phyloP scores from a whole-genome alignment of 2,797 vertebrate genomes.

The Siniperca undulata region DNA sequence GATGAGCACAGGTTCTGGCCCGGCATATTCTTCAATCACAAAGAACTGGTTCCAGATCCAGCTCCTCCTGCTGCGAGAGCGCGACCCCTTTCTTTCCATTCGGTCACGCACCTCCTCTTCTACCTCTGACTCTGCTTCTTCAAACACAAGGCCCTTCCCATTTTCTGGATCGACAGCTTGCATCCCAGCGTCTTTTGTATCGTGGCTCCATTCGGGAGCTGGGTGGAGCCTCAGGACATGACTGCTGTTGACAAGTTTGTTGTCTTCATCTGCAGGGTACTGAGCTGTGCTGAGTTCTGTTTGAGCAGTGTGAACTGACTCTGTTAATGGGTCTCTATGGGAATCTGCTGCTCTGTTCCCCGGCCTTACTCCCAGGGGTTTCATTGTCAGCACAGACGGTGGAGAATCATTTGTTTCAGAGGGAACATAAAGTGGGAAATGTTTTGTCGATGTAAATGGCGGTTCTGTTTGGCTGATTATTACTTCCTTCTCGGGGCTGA shows the following conservation, averaged over 20 bases:
- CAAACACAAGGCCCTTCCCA: slow-evolving; percentile 83
- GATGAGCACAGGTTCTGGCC: slow-evolving; percentile 94
- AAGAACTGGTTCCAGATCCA: slow-evolving; percentile 99
- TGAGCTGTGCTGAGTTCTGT: slow-evolving; percentile 73
- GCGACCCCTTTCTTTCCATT: slow-evolving; percentile 67
- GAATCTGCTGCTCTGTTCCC: slow-evolving; percentile 71
- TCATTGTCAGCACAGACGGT: slow-evolving; percentile 73
- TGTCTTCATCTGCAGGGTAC: slow-evolving; percentile 76
- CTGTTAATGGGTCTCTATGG: slow-evolving; percentile 77
- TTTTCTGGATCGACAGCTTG: slow-evolving; percentile 64
- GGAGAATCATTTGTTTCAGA: slow-evolving; percentile 74
- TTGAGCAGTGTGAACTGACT: slow-evolving; percentile 70
- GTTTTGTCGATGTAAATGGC: slow-evolving; percentile 74
- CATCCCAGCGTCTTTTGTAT: slow-evolving; percentile 65
- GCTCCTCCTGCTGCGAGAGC: slow-evolving; percentile 90
- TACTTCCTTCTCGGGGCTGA: slow-evolving; percentile 67
- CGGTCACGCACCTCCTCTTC: slow-evolving; percentile 52
- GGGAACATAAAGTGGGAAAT: slow-evolving; percentile 61
- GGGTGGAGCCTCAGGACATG: slow-evolving; percentile 86
- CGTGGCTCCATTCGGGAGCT: slow-evolving; percentile 74
- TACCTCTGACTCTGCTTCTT: slow-evolving; percentile 79
- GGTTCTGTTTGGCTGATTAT: slow-evolving; percentile 71
- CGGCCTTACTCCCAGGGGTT: slow-evolving; percentile 70
- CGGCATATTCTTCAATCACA: slow-evolving; percentile 94
- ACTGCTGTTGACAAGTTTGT: slow-evolving; percentile 77